Percentiles rank a stretch among this genome's conserved stretches.
phyloP scores from a whole-genome alignment of 2,888 invertebrate species.

The Drosophila melanocephala region DNA sequence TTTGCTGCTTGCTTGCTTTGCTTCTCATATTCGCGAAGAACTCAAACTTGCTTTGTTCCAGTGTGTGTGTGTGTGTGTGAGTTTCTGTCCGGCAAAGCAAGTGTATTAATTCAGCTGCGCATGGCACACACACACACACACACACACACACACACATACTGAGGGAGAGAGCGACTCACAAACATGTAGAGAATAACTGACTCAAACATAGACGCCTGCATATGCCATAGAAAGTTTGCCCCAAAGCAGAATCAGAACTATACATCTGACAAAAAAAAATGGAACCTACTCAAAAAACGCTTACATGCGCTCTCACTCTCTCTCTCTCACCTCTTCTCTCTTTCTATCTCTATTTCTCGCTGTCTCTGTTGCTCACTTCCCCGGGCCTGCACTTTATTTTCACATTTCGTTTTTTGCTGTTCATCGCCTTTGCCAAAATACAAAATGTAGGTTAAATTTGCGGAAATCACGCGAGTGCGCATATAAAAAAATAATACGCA shows the following conservation, averaged over 20 bases:
- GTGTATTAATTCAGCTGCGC: constrained; percentile 66
- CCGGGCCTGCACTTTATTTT: constrained; percentile 49
- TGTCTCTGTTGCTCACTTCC: not conserved
- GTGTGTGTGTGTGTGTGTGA: constrained; percentile 22
- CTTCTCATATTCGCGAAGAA: constrained; percentile 58
- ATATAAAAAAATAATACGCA: constrained; percentile 46
- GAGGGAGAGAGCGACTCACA: constrained; percentile 9
- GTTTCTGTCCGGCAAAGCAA: constrained; percentile 57
- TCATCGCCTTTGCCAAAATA: constrained; percentile 50
- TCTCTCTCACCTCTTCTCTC: not conserved
- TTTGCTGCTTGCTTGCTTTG: constrained; percentile 72
- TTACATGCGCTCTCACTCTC: not conserved
- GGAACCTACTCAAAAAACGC: constrained; percentile 23
- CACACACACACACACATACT: not conserved
- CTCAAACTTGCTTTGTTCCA: constrained; percentile 38
- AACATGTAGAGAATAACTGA: constrained; percentile 12
- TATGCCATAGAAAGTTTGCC: constrained; percentile 40
- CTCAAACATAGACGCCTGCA: constrained; percentile 39
- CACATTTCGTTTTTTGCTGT: constrained; percentile 45
- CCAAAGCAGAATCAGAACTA: constrained; percentile 25
- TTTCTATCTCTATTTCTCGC: not conserved
- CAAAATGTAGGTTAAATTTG: constrained; percentile 78
- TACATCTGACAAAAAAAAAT: constrained; percentile 20
- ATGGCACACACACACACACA: constrained; percentile 30
- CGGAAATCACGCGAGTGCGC: constrained; percentile 73